Evolutionary conservation across 2,797 vertebrate species (phyloP).

Genomic region (Hybognathus amarus): DNA sequence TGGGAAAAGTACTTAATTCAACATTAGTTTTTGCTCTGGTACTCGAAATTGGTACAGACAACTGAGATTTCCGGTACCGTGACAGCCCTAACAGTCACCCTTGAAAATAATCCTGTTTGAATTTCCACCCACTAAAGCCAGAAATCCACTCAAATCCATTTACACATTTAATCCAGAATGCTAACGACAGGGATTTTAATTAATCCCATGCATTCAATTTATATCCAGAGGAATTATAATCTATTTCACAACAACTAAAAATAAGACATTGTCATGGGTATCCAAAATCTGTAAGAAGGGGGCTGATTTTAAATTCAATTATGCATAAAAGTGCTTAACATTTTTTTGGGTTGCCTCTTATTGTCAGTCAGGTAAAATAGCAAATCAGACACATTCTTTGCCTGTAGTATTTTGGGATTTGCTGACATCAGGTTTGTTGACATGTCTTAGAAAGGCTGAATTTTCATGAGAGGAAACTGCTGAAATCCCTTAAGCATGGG

Average conservation of each 20-base stretch:
- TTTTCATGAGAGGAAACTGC: not conserved
- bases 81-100: not conserved
- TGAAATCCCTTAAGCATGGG: not conserved
- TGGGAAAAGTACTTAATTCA: not conserved
- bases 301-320: not conserved
- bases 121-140: not conserved
- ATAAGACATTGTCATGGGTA: not conserved
- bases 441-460: not conserved
- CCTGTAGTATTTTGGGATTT: constrained; percentile 2
- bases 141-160: constrained; percentile 29
- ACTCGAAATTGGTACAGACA: not conserved
- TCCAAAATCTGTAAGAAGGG: not conserved
- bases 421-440: not conserved
- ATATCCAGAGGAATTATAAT: constrained; percentile 13
- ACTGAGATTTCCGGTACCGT: not conserved
- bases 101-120: constrained; percentile 6
- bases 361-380: not conserved
- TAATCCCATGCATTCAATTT: not conserved
- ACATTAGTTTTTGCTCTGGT: not conserved
- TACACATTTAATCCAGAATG: constrained; percentile 10
- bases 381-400: not conserved
- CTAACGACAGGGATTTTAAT: not conserved
- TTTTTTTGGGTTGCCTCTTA: not conserved
- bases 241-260: not conserved
- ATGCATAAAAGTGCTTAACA: not conserved